Conservation (phyloP, 2,888 invertebrate species). For the Catocala sponsa region DNA sequence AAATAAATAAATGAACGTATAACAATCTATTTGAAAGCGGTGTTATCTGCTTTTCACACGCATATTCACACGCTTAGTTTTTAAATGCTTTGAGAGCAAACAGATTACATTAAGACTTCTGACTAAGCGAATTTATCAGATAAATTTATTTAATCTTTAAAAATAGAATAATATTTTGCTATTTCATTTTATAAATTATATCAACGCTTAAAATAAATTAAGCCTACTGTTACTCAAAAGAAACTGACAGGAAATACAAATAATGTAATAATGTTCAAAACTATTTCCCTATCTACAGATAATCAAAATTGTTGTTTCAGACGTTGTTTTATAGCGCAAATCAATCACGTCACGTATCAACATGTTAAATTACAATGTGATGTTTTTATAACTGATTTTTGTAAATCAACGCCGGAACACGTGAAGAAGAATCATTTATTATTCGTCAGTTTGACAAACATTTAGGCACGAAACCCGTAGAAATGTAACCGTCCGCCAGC, state of each 20-base stretch:
- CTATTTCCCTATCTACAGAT: slow-evolving; percentile 19
- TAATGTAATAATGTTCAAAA: not conserved
- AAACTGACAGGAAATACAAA: slow-evolving; percentile 16
- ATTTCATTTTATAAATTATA: not conserved
- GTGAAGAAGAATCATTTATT: slow-evolving; percentile 45
- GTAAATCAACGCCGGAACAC: slow-evolving; percentile 41
- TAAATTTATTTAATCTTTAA: not conserved
- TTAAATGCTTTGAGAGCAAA: slow-evolving; percentile 33
- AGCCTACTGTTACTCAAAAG: slow-evolving; percentile 1
- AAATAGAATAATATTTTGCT: not conserved
- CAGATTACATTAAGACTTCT: slow-evolving; percentile 30
- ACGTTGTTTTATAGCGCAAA: slow-evolving; percentile 17
- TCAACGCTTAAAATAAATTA: not conserved
- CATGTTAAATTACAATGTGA: slow-evolving; percentile 40
- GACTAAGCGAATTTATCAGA: slow-evolving; percentile 24
- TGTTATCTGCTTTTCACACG: too few species aligned
- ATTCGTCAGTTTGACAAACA: slow-evolving; percentile 42
- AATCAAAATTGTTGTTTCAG: slow-evolving; percentile 11
- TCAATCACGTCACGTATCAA: slow-evolving; percentile 30
- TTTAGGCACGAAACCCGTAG: slow-evolving; percentile 19
- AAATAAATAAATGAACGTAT: slow-evolving; percentile 15
- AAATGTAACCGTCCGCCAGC: slow-evolving; percentile 4
- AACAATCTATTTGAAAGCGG: slow-evolving; percentile 10
- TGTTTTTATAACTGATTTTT: slow-evolving; percentile 43
- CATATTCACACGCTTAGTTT: slow-evolving; percentile 11